A percentile compares a stretch with the other conserved stretches of the same genome.
These are phyloP conservation scores for Lacanobia oleracea DNA, from an alignment of 2,888 invertebrate genomes.

Conservation along the genomic window DNA sequence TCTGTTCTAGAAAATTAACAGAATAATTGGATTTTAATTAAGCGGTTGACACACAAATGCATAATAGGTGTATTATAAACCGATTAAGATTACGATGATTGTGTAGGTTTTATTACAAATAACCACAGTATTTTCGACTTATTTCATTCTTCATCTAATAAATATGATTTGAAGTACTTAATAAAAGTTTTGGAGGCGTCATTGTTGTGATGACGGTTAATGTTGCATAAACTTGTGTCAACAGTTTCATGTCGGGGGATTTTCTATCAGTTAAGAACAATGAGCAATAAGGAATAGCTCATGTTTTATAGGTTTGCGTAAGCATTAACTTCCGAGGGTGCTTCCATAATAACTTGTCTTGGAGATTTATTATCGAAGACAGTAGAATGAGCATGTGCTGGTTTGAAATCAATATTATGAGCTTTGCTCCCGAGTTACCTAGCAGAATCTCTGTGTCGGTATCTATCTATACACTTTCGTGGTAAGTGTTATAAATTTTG, in stretches of 20 bases:
- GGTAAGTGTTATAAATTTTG: not conserved
- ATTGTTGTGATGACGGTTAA: conserved; percentile 12
- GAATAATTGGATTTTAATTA: conserved; percentile 43
- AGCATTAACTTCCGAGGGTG: conserved; percentile 45
- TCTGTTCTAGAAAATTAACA: conserved; percentile 2
- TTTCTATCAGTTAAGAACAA: conserved; percentile 52
- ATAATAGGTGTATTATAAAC: conserved; percentile 13
- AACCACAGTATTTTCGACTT: conserved; percentile 3
- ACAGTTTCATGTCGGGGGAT: conserved; percentile 69
- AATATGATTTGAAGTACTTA: not conserved
- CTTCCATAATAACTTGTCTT: conserved; percentile 4
- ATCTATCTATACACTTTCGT: not conserved
- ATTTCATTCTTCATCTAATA: conserved; percentile 17
- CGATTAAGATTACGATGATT: conserved; percentile 27
- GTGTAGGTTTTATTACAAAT: conserved; percentile 19
- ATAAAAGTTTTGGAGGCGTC: not conserved
- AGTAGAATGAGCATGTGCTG: not conserved
- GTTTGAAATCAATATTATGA: not conserved
- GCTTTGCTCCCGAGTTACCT: not conserved
- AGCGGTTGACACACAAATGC: conserved; percentile 35
- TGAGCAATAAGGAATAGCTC: conserved; percentile 56
- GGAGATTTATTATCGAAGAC: conserved; percentile 4
- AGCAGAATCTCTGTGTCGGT: not conserved
- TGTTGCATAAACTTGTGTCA: conserved; percentile 66
- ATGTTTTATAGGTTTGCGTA: conserved; percentile 48